Evolutionary conservation across 2,888 invertebrate species (phyloP).

Genomic region (Anagyrus pseudococci): DNA sequence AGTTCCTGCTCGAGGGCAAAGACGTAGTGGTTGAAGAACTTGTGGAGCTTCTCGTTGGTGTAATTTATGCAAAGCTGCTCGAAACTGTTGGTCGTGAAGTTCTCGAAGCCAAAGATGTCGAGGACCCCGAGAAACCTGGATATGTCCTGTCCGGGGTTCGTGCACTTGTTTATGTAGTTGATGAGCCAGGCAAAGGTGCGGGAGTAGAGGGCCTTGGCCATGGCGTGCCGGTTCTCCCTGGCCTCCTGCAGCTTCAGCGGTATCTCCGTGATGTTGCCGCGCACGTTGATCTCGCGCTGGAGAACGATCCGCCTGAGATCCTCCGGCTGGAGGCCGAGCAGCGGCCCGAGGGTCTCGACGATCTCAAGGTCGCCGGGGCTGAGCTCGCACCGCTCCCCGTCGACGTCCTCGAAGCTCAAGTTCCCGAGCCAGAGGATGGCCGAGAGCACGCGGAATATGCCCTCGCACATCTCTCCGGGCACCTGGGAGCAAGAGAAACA

Average conservation of each 20-base stretch:
- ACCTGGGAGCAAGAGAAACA: too few relatives aligned
- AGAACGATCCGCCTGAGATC: slow-evolving; percentile 80
- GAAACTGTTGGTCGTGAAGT: slow-evolving; percentile 88
- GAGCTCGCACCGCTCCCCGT: slow-evolving; percentile 84
- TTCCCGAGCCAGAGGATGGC: slow-evolving; percentile 93
- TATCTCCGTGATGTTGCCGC: slow-evolving; percentile 92
- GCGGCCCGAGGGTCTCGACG: slow-evolving; percentile 73
- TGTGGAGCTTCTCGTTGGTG: slow-evolving; percentile 92
- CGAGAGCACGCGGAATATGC: slow-evolving; percentile 85
- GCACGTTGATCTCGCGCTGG: slow-evolving; percentile 85
- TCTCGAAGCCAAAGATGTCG: slow-evolving; percentile 94
- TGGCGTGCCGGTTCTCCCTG: slow-evolving; percentile 88
- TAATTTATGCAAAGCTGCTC: slow-evolving; percentile 94
- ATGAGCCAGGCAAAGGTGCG: slow-evolving; percentile 92
- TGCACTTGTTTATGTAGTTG: slow-evolving; percentile 89
- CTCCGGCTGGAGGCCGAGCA: slow-evolving; percentile 78
- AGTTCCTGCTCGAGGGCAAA: slow-evolving; percentile 93
- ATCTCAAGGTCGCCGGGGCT: slow-evolving; percentile 76
- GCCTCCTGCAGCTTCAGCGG: slow-evolving; percentile 89
- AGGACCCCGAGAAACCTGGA: slow-evolving; percentile 83
- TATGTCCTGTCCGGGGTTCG: slow-evolving; percentile 85
- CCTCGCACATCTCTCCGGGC: slow-evolving; percentile 84
- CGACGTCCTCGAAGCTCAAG: slow-evolving; percentile 83
- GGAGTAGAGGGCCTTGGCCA: slow-evolving; percentile 91
- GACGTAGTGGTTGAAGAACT: slow-evolving; percentile 96